Conservation (phyloP, 2,113 vertebrate species). For the Poeciliopsis prolifica region DNA sequence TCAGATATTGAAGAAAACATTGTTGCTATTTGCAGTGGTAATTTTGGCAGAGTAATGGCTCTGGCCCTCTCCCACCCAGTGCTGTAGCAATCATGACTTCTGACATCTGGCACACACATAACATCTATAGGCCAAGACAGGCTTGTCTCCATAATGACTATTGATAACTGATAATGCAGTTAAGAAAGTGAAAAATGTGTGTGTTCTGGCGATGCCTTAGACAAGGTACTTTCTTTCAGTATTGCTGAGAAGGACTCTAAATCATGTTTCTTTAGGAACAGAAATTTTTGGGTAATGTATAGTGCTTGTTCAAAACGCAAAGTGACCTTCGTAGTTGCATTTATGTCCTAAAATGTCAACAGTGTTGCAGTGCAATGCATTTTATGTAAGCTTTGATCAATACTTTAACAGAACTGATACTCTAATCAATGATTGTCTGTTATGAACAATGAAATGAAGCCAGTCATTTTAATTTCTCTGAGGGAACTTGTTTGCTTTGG, state of each 20-base stretch:
- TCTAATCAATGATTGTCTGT: no score
- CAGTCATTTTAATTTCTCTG: no score
- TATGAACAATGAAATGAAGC: no score
- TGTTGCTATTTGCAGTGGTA: slow-evolving; percentile 24
- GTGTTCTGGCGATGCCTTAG: slow-evolving; percentile 43
- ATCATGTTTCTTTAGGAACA: neutral
- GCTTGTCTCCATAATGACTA: slow-evolving; percentile 67
- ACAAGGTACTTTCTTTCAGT: slow-evolving; percentile 34
- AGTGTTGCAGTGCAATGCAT: no score
- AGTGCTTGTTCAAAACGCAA: neutral
- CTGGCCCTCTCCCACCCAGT: slow-evolving; percentile 12
- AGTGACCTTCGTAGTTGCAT: neutral
- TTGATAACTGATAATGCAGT: slow-evolving; percentile 72
- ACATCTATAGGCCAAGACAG: slow-evolving; percentile 35
- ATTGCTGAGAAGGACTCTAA: slow-evolving; percentile 9
- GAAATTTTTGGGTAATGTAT: neutral
- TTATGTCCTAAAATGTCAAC: neutral
- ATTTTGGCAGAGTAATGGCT: slow-evolving; percentile 53
- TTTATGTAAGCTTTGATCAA: no score
- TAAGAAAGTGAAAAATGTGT: slow-evolving; percentile 50
- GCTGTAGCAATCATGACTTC: slow-evolving; percentile 53
- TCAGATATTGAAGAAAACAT: slow-evolving; percentile 20
- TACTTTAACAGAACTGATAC: no score
- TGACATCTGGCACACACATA: slow-evolving; percentile 40
- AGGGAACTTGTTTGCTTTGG: no score